phyloP scores from a whole-genome alignment of 2,113 vertebrate genomes.

The Eira barbara region DNA sequence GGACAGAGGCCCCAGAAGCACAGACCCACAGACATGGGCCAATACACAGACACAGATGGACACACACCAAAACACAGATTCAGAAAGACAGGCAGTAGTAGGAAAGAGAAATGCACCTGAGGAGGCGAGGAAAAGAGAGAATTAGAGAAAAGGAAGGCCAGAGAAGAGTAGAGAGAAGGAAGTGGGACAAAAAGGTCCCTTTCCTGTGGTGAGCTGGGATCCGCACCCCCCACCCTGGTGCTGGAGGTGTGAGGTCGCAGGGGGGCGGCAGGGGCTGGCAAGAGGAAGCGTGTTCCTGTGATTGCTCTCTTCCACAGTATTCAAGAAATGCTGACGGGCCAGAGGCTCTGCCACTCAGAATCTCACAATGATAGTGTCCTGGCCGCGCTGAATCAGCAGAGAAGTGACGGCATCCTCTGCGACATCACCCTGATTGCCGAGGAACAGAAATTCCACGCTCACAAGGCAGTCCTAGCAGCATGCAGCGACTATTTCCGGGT shows the following conservation, averaged over 20 bases:
- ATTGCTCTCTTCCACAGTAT: slow-evolving; percentile 78
- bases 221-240: accelerated
- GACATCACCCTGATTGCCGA: slow-evolving; percentile 96
- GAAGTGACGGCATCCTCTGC: slow-evolving; percentile 95
- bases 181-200: background rate
- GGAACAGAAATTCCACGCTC: slow-evolving; percentile 97
- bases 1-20: background rate
- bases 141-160: background rate
- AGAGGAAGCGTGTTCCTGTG: background rate
- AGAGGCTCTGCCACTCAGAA: slow-evolving; percentile 96
- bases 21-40: background rate
- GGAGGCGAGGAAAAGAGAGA: background rate
- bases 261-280: background rate
- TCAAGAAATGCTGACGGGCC: slow-evolving; percentile 97
- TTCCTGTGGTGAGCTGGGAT: accelerated
- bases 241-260: background rate
- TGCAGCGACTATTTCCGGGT: slow-evolving; percentile 99
- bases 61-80: background rate
- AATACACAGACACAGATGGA: background rate
- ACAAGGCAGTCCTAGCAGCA: slow-evolving; percentile 96
- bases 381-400: slow-evolving; percentile 96
- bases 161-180: background rate
- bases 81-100: background rate
- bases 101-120: background rate
- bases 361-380: slow-evolving; percentile 95